Evolutionary conservation across 2,113 vertebrate species (phyloP).

Genomic region (Tichodroma muraria): DNA sequence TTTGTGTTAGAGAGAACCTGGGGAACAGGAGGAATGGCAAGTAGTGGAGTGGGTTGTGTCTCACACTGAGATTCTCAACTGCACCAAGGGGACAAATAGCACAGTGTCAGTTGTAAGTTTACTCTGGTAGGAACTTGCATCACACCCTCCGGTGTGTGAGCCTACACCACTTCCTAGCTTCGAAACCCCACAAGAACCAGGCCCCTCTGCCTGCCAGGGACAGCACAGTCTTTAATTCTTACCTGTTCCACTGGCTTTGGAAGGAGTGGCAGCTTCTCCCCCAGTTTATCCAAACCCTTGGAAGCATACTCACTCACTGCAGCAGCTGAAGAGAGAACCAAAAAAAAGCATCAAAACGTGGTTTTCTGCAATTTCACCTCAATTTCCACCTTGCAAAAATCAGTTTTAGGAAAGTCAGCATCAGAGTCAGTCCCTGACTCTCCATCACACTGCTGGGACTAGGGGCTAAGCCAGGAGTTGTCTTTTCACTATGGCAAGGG

Average conservation of each 20-base stretch:
- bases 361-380: neutral
- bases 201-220: neutral
- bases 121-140: neutral
- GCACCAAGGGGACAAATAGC: neutral
- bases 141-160: neutral
- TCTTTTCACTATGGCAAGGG: neutral
- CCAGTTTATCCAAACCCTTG: constrained; percentile 80
- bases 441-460: neutral
- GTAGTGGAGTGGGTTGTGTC: fast-evolving
- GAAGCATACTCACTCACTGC: constrained; percentile 78
- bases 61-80: neutral
- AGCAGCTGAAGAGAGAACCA: constrained; percentile 58
- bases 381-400: neutral
- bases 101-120: neutral
- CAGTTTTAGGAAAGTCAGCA: neutral
- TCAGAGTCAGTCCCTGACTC: neutral
- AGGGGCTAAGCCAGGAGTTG: neutral
- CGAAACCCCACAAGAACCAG: neutral
- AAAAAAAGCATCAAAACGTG: fast-evolving
- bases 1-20: constrained; percentile 77
- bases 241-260: constrained; percentile 85
- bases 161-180: neutral
- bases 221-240: neutral
- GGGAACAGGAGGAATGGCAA: neutral
- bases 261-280: constrained; percentile 80